Evolutionary conservation across 2,113 vertebrate species (phyloP).

Genomic region (Sciurus niger): DNA sequence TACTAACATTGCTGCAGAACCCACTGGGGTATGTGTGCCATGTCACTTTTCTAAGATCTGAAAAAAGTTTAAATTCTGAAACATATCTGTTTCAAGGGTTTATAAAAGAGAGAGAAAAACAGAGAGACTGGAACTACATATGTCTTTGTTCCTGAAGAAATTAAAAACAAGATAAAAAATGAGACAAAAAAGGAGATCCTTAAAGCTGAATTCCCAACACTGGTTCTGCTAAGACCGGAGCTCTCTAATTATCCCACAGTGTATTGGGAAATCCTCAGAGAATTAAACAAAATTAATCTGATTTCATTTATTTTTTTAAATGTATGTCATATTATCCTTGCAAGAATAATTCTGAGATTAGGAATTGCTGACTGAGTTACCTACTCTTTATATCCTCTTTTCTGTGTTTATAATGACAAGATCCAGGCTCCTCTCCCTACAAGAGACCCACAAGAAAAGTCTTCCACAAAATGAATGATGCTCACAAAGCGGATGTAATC

Average conservation of each 20-base stretch:
- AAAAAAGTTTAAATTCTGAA: conserved; percentile 14
- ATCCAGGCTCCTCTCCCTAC: neutral
- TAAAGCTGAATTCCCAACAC: neutral
- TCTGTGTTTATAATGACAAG: neutral
- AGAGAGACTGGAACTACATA: neutral
- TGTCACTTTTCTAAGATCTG: neutral
- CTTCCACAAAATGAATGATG: neutral
- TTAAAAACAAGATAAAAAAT: neutral
- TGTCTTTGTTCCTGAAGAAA: neutral
- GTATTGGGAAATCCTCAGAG: neutral
- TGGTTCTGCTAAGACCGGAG: neutral
- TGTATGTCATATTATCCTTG: neutral
- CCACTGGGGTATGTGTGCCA: neutral
- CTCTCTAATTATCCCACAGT: neutral
- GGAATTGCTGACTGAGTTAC: neutral
- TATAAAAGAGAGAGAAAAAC: neutral
- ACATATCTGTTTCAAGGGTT: neutral
- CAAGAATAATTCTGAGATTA: conserved; percentile 60
- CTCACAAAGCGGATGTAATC: neutral
- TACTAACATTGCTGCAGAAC: neutral
- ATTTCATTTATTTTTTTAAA: conserved; percentile 15
- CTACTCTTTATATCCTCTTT: neutral
- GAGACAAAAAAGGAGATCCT: neutral
- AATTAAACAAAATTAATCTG: conserved; percentile 21
- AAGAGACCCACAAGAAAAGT: neutral